Evolutionary conservation across 2,888 invertebrate genomes (phyloP).

Genomic region (Spatulosminthurus flaviceps): DNA sequence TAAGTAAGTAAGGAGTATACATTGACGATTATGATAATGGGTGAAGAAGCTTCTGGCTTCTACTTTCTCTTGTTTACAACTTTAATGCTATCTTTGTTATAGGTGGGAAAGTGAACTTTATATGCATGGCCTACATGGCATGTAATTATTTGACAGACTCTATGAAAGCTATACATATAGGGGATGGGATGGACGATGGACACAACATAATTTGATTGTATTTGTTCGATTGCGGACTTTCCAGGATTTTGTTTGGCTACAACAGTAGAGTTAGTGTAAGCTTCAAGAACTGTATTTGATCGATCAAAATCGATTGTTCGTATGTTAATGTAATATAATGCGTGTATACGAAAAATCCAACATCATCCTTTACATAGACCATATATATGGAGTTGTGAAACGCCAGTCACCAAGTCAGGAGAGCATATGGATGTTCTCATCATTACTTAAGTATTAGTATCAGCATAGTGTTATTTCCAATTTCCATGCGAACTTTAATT

Average conservation of each 20-base stretch:
- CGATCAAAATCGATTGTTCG: background rate
- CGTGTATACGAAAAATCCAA: no score
- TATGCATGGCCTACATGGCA: no score
- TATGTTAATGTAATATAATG: background rate
- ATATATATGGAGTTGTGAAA: background rate
- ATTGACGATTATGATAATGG: background rate
- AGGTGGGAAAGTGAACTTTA: no score
- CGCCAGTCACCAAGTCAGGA: conserved; percentile 3
- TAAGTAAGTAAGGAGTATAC: background rate
- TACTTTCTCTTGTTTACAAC: no score
- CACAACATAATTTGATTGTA: no score
- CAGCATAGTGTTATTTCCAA: background rate
- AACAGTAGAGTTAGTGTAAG: no score
- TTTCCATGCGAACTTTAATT: background rate
- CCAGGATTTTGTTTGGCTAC: no score
- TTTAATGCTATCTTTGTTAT: no score
- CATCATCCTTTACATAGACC: background rate
- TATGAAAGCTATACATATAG: no score
- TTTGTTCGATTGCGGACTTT: background rate
- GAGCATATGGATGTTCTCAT: background rate
- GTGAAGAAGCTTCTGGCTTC: background rate
- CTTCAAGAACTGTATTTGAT: background rate
- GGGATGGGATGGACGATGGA: background rate
- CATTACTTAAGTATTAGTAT: conserved; percentile 3
- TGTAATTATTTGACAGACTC: no score